Evolutionary conservation across 2,797 vertebrate genomes (phyloP).

Genomic region (Enteromius trimaculatus): DNA sequence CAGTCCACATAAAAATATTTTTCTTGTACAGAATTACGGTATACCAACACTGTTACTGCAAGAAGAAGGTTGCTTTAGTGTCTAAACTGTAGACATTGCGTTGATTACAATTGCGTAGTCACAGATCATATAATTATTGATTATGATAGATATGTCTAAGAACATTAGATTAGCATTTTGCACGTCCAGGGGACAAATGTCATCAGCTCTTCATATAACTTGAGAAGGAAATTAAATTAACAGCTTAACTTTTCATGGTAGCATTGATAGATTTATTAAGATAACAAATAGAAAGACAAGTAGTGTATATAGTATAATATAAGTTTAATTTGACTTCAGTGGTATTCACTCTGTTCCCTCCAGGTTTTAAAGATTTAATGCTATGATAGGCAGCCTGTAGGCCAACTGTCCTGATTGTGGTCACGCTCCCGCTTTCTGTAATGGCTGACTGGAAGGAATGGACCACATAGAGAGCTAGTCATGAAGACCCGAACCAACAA

Average conservation of each 20-base stretch:
- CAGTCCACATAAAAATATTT: conserved; percentile 33
- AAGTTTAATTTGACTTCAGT: conserved; percentile 10
- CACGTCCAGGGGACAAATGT: not conserved
- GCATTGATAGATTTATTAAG: not conserved
- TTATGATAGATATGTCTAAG: not conserved
- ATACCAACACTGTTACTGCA: not conserved
- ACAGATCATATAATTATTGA: not conserved
- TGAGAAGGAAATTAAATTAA: not conserved
- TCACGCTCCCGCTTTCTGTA: conserved; percentile 60
- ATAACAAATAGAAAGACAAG: not conserved
- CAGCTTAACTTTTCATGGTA: not conserved
- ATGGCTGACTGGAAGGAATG: conserved; percentile 76
- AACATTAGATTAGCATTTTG: not conserved
- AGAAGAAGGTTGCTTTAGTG: not conserved
- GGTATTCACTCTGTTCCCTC: conserved; percentile 14
- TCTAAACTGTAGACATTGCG: not conserved
- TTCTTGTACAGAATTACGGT: conserved; percentile 4
- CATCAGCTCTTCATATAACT: not conserved
- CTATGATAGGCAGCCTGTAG: conserved; percentile 41
- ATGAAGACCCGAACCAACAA: conserved; percentile 87
- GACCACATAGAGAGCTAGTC: conserved; percentile 71
- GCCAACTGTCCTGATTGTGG: conserved; percentile 41
- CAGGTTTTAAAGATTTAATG: conserved; percentile 38
- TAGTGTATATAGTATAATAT: not conserved
- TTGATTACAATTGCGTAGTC: not conserved